Conservation (phyloP, 2,113 vertebrate species). For the Ia io region DNA sequence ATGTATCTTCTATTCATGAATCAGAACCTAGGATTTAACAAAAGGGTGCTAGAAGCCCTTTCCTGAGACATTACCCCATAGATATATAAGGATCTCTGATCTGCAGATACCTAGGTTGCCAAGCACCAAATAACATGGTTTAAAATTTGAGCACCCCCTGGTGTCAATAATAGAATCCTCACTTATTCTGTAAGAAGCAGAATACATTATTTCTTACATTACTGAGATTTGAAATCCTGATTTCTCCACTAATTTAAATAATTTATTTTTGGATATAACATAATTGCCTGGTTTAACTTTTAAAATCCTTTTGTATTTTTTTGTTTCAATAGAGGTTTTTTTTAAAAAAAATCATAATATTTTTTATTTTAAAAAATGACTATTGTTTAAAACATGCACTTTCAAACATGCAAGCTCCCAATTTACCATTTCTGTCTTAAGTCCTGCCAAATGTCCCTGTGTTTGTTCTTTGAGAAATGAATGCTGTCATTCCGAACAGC, state of each 20-base stretch:
- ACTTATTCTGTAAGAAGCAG: neutral
- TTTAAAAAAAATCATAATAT: too few relatives aligned
- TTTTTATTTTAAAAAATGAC: neutral
- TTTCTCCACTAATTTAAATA: slow-evolving; percentile 13
- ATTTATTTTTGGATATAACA: neutral
- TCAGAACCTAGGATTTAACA: neutral
- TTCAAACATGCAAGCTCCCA: neutral
- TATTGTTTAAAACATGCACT: neutral
- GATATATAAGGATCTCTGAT: neutral
- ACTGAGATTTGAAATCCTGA: neutral
- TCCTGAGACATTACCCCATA: neutral
- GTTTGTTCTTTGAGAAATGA: slow-evolving; percentile 1
- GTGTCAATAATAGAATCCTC: neutral
- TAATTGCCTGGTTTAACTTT: neutral
- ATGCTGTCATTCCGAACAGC: neutral
- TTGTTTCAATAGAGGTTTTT: neutral
- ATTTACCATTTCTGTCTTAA: neutral
- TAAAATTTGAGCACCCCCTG: neutral
- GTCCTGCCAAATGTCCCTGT: neutral
- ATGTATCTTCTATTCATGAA: neutral
- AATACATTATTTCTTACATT: neutral
- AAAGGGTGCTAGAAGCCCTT: neutral
- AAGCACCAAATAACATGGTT: neutral
- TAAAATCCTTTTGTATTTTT: neutral
- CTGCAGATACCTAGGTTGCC: neutral